Evolutionary conservation across 2,888 invertebrate genomes (phyloP).

Genomic region (Tubulanus polymorphus): DNA sequence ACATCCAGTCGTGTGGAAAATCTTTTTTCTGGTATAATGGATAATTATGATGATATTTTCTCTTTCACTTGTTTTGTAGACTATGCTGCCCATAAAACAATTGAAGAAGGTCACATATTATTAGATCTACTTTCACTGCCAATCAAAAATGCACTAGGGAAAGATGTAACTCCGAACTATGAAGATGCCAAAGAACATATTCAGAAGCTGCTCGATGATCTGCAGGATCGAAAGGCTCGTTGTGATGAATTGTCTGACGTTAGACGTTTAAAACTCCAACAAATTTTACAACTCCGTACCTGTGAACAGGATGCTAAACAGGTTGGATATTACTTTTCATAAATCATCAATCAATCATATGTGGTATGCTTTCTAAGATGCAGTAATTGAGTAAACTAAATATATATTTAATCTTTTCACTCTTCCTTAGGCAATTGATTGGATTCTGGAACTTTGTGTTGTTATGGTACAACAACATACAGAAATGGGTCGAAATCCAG

Average conservation of each 20-base stretch:
- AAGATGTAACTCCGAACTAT: conserved; percentile 62
- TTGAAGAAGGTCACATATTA: conserved; percentile 72
- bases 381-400: too few species aligned
- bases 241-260: conserved; percentile 68
- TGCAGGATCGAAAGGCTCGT: conserved; percentile 67
- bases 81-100: conserved; percentile 64
- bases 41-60: not conserved
- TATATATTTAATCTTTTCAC: not conserved
- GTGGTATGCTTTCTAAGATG: too few species aligned
- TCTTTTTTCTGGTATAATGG: not conserved
- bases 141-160: conserved; percentile 72
- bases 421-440: conserved; percentile 62
- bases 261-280: conserved; percentile 72
- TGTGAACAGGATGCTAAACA: conserved; percentile 74
- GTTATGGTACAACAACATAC: conserved; percentile 67
- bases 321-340: too few species aligned
- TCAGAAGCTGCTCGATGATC: conserved; percentile 66
- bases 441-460: conserved; percentile 72
- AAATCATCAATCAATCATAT: too few species aligned
- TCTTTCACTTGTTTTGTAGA: conserved; percentile 59
- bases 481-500: conserved; percentile 69
- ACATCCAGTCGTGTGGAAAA: too few species aligned
- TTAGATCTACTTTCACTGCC: conserved; percentile 74
- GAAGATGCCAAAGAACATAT: conserved; percentile 64
- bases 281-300: conserved; percentile 69